Evolutionary conservation across 2,797 vertebrate genomes (phyloP).

Genomic region (Silurus lanzhouensis): DNA sequence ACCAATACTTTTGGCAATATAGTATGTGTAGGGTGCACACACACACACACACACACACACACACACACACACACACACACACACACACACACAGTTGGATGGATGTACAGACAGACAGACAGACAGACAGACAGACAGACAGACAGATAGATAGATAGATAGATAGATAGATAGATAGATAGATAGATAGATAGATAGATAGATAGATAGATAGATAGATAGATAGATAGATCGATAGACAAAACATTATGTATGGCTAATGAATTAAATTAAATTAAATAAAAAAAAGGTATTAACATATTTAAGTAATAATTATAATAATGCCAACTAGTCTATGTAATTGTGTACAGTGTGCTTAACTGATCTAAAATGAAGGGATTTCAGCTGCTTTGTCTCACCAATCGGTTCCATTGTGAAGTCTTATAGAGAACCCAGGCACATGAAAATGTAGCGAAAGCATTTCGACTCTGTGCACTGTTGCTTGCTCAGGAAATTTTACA

Average conservation of each 20-base stretch:
- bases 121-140: no score
- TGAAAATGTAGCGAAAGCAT: conserved; percentile 22
- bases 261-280: background rate
- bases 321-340: no score
- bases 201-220: background rate
- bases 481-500: conserved; percentile 46
- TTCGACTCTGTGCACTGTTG: conserved; percentile 37
- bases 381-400: background rate
- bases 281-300: background rate
- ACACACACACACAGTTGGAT: no score
- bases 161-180: background rate
- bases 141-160: background rate
- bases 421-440: background rate
- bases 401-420: conserved; percentile 9
- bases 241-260: background rate
- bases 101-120: no score
- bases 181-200: background rate
- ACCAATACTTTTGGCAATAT: no score
- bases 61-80: no score
- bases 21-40: no score
- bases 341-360: background rate
- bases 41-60: no score
- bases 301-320: background rate
- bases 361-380: background rate
- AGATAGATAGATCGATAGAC: background rate